phyloP scores from a whole-genome alignment of 2,113 vertebrate species.

The Callocephalon fimbriatum region DNA sequence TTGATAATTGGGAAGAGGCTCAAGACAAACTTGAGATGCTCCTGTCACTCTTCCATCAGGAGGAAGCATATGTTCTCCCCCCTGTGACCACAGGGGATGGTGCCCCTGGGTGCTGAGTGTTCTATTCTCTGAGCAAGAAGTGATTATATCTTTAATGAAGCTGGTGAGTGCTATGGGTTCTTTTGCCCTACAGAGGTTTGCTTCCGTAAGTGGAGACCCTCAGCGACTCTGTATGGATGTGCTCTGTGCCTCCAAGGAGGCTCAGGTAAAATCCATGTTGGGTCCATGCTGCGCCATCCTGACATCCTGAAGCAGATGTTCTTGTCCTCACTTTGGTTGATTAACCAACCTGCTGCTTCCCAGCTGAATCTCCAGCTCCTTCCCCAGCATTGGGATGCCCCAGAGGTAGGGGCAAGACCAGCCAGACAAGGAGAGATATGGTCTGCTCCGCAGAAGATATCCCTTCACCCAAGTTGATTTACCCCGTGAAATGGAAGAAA shows the following conservation, averaged over 20 bases:
- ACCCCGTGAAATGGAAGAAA: not conserved
- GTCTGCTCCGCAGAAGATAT: not conserved
- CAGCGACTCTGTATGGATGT: not conserved
- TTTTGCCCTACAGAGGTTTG: not conserved
- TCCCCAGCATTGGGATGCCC: accelerated
- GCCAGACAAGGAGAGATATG: not conserved
- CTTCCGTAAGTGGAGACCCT: not conserved
- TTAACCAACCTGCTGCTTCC: not conserved
- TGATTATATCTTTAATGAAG: not conserved
- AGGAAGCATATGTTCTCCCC: not conserved
- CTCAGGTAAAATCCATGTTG: not conserved
- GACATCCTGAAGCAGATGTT: not conserved
- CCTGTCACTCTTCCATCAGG: not conserved
- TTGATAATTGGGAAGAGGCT: not conserved
- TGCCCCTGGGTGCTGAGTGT: not conserved
- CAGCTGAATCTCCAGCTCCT: not conserved
- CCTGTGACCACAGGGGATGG: not conserved
- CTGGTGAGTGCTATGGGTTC: not conserved
- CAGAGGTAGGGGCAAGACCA: not conserved
- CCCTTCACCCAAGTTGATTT: not conserved
- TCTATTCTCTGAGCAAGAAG: not conserved
- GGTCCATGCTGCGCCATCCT: not conserved
- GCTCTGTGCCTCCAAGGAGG: not conserved
- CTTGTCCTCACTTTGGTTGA: not conserved
- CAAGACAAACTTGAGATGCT: not conserved